Base-by-base conservation (phyloP, 1,140 invertebrate genomes). In the Drosophila simulans region DNA sequence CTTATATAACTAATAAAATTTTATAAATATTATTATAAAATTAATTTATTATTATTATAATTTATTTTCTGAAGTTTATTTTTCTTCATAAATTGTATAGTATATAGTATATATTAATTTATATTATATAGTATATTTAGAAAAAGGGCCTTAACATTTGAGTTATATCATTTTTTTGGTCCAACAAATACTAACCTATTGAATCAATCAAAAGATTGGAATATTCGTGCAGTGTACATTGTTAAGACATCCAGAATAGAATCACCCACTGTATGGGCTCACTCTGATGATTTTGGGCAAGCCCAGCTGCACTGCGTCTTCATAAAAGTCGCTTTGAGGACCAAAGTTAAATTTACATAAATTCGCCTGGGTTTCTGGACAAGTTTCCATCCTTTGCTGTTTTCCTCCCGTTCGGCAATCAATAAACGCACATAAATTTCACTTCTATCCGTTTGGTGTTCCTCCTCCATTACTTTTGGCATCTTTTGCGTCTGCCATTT, bases 401-500 rank as follows among this genome's bases (percentile, higher is more conserved):
- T 56, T 40, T 46, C 25, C 34, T 48, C 46, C 45, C 76, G 54
- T 49, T 75, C 59, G 69, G 70, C 83, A 88, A 88, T 88, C 83
- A 86, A 86, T 83, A 86, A 79, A 72, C 62, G 77, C 62, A 79
- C 79, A 86, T 86, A 83, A 86, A 86, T 75, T 86, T 88, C 55
- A 8, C 54, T 57, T 71, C 77, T 85, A 77, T 85, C 81, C 81
- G 65, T 77, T 86, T 81, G 64, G 54, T 64, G 72, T 85, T 84
- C 57, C 57, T 76, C 59, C 65, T 82, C 71, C 45, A 69, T 78
- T 82, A 57, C 57, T 78, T 78, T 63, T 45, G 73, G 62, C 72
- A 76, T 70, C 60, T 42, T 37, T 49, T 25, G 60, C 65, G 62
- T 54, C 40, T 65, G 45, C 39, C 34, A 15, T 25, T 34, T 51